phyloP scores from a whole-genome alignment of 2,888 invertebrate genomes.

The Homarus gammarus region DNA sequence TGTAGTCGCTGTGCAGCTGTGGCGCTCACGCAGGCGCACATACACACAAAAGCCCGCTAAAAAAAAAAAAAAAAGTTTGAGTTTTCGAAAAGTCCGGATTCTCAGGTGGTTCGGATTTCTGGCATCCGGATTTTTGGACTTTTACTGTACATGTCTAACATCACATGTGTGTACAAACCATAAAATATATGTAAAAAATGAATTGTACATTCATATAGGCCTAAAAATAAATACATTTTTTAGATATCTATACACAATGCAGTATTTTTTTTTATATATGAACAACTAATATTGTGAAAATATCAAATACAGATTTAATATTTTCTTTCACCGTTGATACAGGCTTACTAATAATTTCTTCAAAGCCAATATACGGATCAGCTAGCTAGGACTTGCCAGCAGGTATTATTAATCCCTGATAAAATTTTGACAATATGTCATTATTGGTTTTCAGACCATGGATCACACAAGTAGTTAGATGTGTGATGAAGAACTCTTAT shows the following conservation, averaged over 20 bases:
- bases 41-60: too few relatives aligned
- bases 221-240: background rate
- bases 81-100: too few relatives aligned
- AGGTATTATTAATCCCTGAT: background rate
- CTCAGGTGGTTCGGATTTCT: too few relatives aligned
- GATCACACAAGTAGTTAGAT: background rate
- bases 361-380: too few relatives aligned
- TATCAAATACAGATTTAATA: background rate
- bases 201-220: background rate
- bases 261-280: background rate
- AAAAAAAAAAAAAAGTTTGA: too few relatives aligned
- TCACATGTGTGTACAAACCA: background rate
- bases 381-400: background rate
- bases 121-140: too few relatives aligned
- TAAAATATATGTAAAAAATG: background rate
- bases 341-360: background rate
- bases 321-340: background rate
- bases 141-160: background rate
- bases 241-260: background rate
- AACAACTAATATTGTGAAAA: background rate
- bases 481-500: background rate
- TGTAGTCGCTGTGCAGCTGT: too few relatives aligned
- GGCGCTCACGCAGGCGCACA: too few relatives aligned
- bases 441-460: background rate
- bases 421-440: background rate